These are phyloP conservation scores for Procavia capensis DNA, from an alignment of 2,113 vertebrate species.

Conservation along the genomic window DNA sequence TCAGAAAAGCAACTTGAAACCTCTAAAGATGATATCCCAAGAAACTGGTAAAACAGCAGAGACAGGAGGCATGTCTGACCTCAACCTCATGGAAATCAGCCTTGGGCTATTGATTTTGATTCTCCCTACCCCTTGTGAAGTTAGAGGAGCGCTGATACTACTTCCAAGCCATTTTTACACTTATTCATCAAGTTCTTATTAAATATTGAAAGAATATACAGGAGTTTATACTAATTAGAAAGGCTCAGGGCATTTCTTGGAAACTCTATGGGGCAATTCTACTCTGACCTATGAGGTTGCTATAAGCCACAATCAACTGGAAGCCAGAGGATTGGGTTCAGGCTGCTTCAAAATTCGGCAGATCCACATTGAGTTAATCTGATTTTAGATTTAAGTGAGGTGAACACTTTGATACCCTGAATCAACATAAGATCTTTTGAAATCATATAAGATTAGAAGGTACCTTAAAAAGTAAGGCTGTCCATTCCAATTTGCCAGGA, in stretches of 20 bases:
- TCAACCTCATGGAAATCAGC: no score
- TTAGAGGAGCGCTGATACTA: no score
- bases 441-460: neutral
- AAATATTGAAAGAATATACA: neutral
- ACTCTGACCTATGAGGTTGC: no score
- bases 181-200: neutral
- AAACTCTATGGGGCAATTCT: no score
- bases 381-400: neutral
- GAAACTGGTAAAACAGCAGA: neutral
- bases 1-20: neutral
- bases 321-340: no score
- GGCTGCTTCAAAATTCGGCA: neutral
- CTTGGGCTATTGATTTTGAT: no score
- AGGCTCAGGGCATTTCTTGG: no score
- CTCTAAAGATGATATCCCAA: neutral
- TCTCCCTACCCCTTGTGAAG: no score
- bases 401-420: neutral
- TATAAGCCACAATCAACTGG: no score
- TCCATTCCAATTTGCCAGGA: neutral
- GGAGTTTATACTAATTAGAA: neutral
- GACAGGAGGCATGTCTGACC: no score
- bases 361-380: neutral
- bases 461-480: neutral
- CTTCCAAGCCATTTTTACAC: no score
- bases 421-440: neutral